Conservation (phyloP, 2,113 vertebrate species). For the Labrus mixtus region DNA sequence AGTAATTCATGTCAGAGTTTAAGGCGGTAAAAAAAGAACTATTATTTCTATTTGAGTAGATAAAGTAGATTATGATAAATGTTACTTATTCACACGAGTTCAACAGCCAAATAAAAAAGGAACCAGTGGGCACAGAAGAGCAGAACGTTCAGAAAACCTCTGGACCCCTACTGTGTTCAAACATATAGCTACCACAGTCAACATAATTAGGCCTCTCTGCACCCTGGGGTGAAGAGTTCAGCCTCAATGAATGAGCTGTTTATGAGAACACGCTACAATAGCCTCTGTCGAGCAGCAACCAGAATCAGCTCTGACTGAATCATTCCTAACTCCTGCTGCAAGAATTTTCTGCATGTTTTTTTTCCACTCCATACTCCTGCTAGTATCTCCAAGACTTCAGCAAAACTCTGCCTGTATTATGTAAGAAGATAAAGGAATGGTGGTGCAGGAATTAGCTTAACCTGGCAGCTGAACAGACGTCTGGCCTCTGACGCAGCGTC, state of each 20-base stretch:
- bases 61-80: background rate
- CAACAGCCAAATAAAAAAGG: background rate
- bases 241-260: slow-evolving; percentile 55
- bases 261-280: slow-evolving; percentile 42
- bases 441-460: slow-evolving; percentile 25
- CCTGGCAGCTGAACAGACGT: slow-evolving; percentile 34
- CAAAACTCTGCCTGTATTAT: slow-evolving; percentile 50
- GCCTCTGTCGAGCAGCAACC: slow-evolving; percentile 38
- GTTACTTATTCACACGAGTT: background rate
- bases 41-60: background rate
- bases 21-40: background rate
- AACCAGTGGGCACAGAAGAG: background rate
- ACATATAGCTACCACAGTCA: slow-evolving; percentile 28
- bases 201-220: slow-evolving; percentile 44
- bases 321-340: slow-evolving; percentile 32
- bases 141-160: slow-evolving; percentile 28
- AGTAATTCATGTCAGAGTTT: too few species aligned
- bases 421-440: slow-evolving; percentile 57
- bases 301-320: slow-evolving; percentile 38
- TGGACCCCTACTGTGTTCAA: slow-evolving; percentile 30
- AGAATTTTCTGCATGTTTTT: slow-evolving; percentile 37
- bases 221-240: slow-evolving; percentile 66
- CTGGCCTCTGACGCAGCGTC: background rate
- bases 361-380: slow-evolving; percentile 23
- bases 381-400: slow-evolving; percentile 25